Evolutionary conservation across 1,140 invertebrate species (phyloP), one percentile per base, ranked within the genome.

Genomic region (Oscheius sp.): DNA sequence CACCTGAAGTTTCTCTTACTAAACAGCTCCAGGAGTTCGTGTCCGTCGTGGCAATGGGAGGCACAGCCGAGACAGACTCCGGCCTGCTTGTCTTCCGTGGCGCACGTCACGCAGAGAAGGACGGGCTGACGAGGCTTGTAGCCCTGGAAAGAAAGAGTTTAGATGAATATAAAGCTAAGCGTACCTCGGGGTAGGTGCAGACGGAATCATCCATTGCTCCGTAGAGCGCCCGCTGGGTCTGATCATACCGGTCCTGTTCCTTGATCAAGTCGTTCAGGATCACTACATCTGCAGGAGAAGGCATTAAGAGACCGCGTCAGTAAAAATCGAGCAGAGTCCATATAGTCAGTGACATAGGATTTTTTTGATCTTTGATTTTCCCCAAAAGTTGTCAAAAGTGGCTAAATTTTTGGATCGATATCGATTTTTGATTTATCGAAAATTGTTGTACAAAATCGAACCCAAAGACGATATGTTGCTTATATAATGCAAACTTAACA

Each of bases 21-120:
- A 82, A 98, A 99, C 0, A 99, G 87, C 86, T 99, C 96, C 70
- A 95, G 88, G 1, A 99, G 88, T 26, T 97, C 92, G 87, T 99
- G 96, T 31, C 91, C 92, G 80, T 95, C 94, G 85, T 99, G 96
- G 81, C 96, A 99, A 75, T 91, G 89, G 75, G 93, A 91, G 80
- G 91, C 92, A 84, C 96, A 99, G 18, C 94, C 96, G 3, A 98
- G 87, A 85, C 96, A 99, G 26, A 98, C 59, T n/a, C 83, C 81
- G 38, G 66, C 93, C 73, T 89, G 88, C 18, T 80, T 74, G 42
- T 79, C 77, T 4, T 84, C 86, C 68, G 89, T 89, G n/a, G n/a
- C n/a, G 85, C 96, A 99, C 0, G 95, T 98, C 63, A 91, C 86
- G 84, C 96, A 99, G 0, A 94, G 91, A 87, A 97, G 99, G 0